Percentiles rank a stretch among this genome's conserved stretches.
Conservation (phyloP, 2,113 vertebrate species). For the Helogale parvula region DNA sequence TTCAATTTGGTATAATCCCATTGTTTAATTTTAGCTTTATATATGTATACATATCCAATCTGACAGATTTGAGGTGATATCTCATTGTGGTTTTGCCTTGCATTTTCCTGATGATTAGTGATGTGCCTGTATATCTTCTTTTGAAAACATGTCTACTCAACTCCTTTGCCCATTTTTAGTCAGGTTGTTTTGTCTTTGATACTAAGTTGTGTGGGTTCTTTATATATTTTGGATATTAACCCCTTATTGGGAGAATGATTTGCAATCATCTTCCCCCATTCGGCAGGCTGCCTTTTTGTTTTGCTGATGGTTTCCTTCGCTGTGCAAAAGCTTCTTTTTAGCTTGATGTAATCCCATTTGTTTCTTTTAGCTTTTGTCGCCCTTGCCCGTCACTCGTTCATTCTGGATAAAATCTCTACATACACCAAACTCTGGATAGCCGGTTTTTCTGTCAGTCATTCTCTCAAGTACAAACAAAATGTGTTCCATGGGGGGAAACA, state of each 20-base stretch:
- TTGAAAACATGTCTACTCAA: neutral
- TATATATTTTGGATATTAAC: neutral
- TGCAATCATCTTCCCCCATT: neutral
- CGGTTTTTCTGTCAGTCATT: neutral
- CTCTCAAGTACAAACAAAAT: neutral
- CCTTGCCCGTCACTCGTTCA: neutral
- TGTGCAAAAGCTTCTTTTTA: neutral
- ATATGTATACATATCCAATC: neutral
- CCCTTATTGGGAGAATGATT: neutral
- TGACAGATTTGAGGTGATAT: neutral
- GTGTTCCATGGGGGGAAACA: neutral
- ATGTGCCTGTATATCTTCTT: neutral
- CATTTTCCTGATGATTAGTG: neutral
- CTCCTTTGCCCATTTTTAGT: neutral
- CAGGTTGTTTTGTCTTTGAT: neutral
- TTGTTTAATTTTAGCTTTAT: neutral
- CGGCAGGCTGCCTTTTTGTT: neutral
- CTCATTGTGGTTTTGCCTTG: neutral
- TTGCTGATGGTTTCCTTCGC: neutral
- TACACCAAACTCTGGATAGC: neutral
- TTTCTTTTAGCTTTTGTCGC: neutral
- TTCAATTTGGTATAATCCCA: neutral
- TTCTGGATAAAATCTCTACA: slow-evolving; percentile 18
- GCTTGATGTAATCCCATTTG: neutral
- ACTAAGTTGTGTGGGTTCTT: neutral